phyloP scores from a whole-genome alignment of 2,113 vertebrate species.

The Ivindomyrus marchei region DNA sequence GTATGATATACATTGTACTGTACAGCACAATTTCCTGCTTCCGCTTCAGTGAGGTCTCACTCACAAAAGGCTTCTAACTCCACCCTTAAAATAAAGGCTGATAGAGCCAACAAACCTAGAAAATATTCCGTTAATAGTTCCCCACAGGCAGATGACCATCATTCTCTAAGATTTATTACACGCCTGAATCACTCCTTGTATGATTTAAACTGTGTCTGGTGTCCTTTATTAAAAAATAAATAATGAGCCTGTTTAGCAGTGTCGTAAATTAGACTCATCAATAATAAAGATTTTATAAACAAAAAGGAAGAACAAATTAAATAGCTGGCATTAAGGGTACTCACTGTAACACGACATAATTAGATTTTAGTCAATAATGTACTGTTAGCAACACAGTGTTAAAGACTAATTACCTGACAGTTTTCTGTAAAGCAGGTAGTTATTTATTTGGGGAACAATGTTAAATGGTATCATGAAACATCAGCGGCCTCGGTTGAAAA shows the following conservation, averaged over 20 bases:
- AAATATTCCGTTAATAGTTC: neutral
- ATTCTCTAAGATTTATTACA: neutral
- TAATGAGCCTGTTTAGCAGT: neutral
- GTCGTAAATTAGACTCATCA: constrained; percentile 1
- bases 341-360: neutral
- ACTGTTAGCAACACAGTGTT: constrained; percentile 1
- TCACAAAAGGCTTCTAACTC: neutral
- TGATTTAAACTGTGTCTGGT: neutral
- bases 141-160: constrained; percentile 1
- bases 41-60: neutral
- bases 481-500: neutral
- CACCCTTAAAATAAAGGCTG: neutral
- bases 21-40: neutral
- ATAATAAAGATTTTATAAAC: constrained; percentile 7
- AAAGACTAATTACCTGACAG: constrained; percentile 7
- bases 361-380: neutral
- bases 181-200: neutral
- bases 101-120: neutral
- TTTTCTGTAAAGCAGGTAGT: neutral
- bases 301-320: constrained; percentile 12
- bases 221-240: constrained; percentile 4
- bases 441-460: neutral
- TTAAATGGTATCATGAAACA: neutral
- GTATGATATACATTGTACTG: neutral
- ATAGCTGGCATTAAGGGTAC: constrained; percentile 1